Evolutionary conservation across 1,140 invertebrate genomes (phyloP).

Genomic region (Nasonia vitripennis): DNA sequence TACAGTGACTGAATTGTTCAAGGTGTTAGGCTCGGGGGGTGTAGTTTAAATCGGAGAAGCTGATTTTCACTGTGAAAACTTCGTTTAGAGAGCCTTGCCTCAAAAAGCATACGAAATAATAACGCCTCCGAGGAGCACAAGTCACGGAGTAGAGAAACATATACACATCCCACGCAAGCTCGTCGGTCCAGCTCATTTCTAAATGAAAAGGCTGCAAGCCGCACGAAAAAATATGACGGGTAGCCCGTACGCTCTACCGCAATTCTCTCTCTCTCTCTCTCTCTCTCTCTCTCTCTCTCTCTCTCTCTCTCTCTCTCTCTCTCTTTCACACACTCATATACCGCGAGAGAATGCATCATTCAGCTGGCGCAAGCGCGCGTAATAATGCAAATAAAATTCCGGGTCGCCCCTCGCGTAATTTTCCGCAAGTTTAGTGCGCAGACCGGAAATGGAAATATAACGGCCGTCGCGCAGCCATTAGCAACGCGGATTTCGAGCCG

Average conservation of each 20-base stretch:
- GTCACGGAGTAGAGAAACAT: not conserved
- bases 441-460: conserved; percentile 56
- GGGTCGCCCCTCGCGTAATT: conserved; percentile 52
- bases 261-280: not conserved
- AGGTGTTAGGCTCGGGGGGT: too few species aligned
- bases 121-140: too few species aligned
- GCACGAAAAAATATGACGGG: not conserved
- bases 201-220: not conserved
- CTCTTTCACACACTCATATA: not conserved
- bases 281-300: not conserved
- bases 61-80: too few species aligned
- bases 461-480: conserved; percentile 15
- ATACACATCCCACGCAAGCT: not conserved
- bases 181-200: not conserved
- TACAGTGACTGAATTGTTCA: too few species aligned
- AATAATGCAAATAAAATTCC: conserved; percentile 56
- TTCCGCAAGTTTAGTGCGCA: conserved; percentile 49
- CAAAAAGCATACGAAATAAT: too few species aligned
- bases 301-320: not conserved
- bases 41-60: too few species aligned
- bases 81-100: too few species aligned
- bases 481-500: not conserved
- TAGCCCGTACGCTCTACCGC: not conserved
- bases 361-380: not conserved
- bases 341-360: conserved; percentile 6